Percentiles rank a stretch among this genome's conserved stretches.
phyloP scores from a whole-genome alignment of 2,797 vertebrate species.

The Falco peregrinus region DNA sequence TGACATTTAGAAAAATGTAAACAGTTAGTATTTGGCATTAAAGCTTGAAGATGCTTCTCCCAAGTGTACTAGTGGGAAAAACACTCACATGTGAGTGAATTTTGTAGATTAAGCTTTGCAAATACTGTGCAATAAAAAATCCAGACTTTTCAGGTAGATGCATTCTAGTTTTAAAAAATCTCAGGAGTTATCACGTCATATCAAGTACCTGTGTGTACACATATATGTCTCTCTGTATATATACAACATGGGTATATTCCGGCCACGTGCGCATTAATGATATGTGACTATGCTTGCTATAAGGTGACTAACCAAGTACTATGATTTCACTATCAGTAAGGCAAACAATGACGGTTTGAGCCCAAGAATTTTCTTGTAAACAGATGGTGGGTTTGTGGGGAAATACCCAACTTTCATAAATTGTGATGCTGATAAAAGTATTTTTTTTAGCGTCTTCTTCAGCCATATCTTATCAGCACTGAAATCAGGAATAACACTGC shows the following conservation, averaged over 20 bases:
- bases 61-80: neutral
- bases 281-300: neutral
- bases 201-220: neutral
- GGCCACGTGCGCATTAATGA: neutral
- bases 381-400: neutral
- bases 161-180: neutral
- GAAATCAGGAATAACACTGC: neutral
- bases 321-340: neutral
- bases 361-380: neutral
- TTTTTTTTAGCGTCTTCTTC: conserved; percentile 38
- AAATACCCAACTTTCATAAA: conserved; percentile 11
- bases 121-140: neutral
- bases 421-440: neutral
- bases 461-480: conserved; percentile 7
- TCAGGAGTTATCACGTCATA: neutral
- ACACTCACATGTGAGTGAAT: neutral
- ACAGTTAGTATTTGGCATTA: neutral
- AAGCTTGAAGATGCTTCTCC: neutral
- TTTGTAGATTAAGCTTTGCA: neutral
- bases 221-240: neutral
- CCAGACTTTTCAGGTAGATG: neutral
- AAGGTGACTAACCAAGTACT: neutral
- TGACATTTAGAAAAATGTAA: conserved; percentile 35
- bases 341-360: neutral
- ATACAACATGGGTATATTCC: neutral